phyloP scores from a whole-genome alignment of 2,797 vertebrate species.

The Gobionotothen gibberifrons region DNA sequence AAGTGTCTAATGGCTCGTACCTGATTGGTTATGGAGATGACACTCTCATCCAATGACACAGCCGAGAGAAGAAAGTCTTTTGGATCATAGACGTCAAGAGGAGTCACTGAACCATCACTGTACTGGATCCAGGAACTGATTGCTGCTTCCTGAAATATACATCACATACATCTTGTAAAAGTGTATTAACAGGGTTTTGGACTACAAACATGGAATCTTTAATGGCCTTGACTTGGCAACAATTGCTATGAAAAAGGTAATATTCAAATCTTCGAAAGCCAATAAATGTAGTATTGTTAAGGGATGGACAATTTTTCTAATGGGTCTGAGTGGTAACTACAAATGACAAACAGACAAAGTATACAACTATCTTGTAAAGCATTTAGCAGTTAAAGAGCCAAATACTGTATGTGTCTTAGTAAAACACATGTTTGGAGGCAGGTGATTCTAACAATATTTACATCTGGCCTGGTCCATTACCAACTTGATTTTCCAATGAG shows the following conservation, averaged over 20 bases:
- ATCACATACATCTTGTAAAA: not conserved
- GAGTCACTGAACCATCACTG: conserved; percentile 94
- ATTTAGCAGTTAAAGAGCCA: too few species aligned
- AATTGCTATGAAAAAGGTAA: not conserved
- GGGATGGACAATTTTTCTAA: not conserved
- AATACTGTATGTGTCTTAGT: too few species aligned
- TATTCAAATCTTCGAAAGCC: not conserved
- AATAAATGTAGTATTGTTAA: not conserved
- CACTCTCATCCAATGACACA: conserved; percentile 90
- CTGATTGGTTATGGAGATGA: conserved; percentile 89
- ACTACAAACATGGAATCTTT: not conserved
- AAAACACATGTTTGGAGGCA: not conserved
- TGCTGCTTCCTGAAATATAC: conserved; percentile 88
- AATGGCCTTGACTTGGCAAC: not conserved
- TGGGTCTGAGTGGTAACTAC: not conserved
- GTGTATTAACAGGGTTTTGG: not conserved
- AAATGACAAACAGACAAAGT: not conserved
- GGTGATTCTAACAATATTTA: not conserved
- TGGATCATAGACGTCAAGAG: conserved; percentile 93
- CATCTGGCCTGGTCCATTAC: not conserved
- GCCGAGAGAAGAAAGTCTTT: conserved; percentile 92
- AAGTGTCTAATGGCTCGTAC: conserved; percentile 35
- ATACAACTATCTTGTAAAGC: not conserved
- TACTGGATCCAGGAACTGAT: conserved; percentile 95
- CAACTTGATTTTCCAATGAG: not conserved